Percentiles rank a stretch among this genome's conserved stretches.
phyloP scores from a whole-genome alignment of 2,113 vertebrate genomes.

The Mohoua ochrocephala region DNA sequence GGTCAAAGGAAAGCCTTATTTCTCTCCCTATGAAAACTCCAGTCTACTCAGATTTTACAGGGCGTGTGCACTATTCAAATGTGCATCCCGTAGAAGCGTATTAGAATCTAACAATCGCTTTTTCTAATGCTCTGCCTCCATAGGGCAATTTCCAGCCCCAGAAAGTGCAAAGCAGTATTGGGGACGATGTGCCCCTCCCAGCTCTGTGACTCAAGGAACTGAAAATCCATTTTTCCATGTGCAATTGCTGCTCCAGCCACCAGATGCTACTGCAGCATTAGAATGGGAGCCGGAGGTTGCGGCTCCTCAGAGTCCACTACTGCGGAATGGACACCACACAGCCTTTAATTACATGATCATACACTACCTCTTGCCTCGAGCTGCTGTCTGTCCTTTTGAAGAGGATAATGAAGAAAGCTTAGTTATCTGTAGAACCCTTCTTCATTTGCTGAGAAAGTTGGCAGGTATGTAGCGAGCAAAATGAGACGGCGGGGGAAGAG shows the following conservation, averaged over 20 bases:
- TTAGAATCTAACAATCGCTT: neutral
- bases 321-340: neutral
- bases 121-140: neutral
- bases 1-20: neutral
- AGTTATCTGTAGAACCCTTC: neutral
- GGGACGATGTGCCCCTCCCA: neutral
- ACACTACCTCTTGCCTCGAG: neutral
- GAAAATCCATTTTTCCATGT: neutral
- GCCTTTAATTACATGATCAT: neutral
- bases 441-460: neutral
- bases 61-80: neutral
- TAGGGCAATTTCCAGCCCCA: neutral
- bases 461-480: neutral
- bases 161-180: neutral
- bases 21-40: neutral
- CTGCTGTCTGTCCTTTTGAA: neutral
- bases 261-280: conserved; percentile 51
- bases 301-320: neutral
- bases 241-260: conserved; percentile 27
- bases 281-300: neutral
- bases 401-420: neutral
- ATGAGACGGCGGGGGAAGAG: neutral
- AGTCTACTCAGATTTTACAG: neutral
- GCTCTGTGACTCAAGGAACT: neutral
- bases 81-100: fast-evolving